Percentiles rank a stretch among this genome's conserved stretches.
These are phyloP conservation scores for Flabesymbios commensalis DNA, from an alignment of 2,888 invertebrate species.

Conservation along the genomic window DNA sequence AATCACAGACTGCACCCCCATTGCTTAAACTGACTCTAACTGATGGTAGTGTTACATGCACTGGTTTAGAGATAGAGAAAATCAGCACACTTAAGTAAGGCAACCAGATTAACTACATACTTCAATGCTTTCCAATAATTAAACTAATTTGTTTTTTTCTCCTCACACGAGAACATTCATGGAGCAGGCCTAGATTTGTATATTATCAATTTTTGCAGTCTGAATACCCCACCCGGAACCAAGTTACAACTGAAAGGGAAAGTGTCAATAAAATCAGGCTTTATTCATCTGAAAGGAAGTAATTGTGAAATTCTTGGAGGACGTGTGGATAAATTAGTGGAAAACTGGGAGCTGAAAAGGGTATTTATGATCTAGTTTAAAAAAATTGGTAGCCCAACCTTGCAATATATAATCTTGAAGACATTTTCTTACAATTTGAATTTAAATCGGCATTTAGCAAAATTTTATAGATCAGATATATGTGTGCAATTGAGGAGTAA, in stretches of 20 bases:
- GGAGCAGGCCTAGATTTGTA: too few relatives aligned
- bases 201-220: constrained; percentile 59
- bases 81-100: constrained; percentile 65
- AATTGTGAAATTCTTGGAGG: constrained; percentile 81
- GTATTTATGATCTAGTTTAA: constrained; percentile 23
- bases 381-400: too few relatives aligned
- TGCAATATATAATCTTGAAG: too few relatives aligned
- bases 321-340: constrained; percentile 77
- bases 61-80: constrained; percentile 75
- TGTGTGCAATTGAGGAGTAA: too few relatives aligned
- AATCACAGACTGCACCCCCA: constrained; percentile 72
- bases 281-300: constrained; percentile 72
- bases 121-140: too few relatives aligned
- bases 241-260: constrained; percentile 70
- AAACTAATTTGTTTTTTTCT: too few relatives aligned
- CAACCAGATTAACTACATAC: too few relatives aligned
- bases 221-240: constrained; percentile 87
- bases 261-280: constrained; percentile 73
- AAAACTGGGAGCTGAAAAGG: constrained; percentile 74
- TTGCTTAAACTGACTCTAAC: constrained; percentile 83
- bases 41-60: constrained; percentile 79
- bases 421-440: too few relatives aligned
- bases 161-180: too few relatives aligned
- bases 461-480: too few relatives aligned
- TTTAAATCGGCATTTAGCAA: too few relatives aligned